Percentiles rank a stretch among this genome's conserved stretches.
Conservation (phyloP, 1,140 invertebrate genomes). For the Chionoecetes opilio region DNA sequence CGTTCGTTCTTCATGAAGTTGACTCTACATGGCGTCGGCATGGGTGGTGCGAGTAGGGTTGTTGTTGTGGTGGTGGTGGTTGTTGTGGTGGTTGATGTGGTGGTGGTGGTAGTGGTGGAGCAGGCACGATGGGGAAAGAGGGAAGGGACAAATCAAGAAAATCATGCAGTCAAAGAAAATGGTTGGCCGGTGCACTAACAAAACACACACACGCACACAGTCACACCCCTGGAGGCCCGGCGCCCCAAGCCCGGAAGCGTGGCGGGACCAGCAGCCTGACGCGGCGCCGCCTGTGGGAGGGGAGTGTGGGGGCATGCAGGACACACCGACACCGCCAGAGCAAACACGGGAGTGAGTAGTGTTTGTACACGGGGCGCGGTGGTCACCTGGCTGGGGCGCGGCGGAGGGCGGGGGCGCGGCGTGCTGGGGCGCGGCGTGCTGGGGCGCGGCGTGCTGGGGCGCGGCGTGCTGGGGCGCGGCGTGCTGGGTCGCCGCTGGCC, state of each 20-base stretch:
- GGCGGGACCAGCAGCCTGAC: background rate
- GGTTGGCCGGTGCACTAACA: slow-evolving; percentile 32
- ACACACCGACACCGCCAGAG: slow-evolving; percentile 58
- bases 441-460: background rate
- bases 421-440: slow-evolving; percentile 35
- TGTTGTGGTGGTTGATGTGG: slow-evolving; percentile 45
- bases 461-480: slow-evolving; percentile 47
- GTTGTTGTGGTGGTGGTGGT: slow-evolving; percentile 64
- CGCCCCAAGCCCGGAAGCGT: slow-evolving; percentile 13
- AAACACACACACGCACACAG: slow-evolving; percentile 71
- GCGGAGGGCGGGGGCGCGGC: slow-evolving; percentile 2
- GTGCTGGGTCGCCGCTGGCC: slow-evolving; percentile 52
- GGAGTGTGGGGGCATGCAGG: slow-evolving; percentile 62
- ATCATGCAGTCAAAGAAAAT: slow-evolving; percentile 66
- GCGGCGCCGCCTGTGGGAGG: slow-evolving; percentile 39
- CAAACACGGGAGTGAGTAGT: slow-evolving; percentile 50
- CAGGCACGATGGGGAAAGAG: slow-evolving; percentile 68
- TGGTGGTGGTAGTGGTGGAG: slow-evolving; percentile 64
- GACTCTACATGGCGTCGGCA: slow-evolving; percentile 87
- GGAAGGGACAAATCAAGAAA: slow-evolving; percentile 69
- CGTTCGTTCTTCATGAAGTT: slow-evolving; percentile 98
- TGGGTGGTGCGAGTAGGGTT: slow-evolving; percentile 58
- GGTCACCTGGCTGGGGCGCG: slow-evolving; percentile 64
- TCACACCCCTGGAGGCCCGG: slow-evolving; percentile 21
- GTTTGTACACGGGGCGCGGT: slow-evolving; percentile 47